Evolutionary conservation across 2,888 invertebrate species (phyloP).

Genomic region (Eupelmus urozonus): DNA sequence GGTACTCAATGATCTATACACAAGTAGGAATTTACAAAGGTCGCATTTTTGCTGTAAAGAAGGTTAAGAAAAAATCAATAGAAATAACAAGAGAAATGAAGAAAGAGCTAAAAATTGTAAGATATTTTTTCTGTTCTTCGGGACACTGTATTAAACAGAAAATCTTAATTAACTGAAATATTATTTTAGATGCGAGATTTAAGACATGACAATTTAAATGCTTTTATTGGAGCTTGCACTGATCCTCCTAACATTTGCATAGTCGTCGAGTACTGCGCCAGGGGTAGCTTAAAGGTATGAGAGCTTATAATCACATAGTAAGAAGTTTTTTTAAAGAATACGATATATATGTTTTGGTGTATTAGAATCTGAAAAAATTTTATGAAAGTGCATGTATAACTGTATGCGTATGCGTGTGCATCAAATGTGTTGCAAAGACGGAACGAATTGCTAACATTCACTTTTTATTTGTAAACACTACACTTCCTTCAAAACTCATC

Average conservation of each 20-base stretch:
- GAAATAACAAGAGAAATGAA: slow-evolving; percentile 94
- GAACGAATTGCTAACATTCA: too few species aligned
- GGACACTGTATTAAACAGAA: not conserved
- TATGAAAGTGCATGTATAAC: too few species aligned
- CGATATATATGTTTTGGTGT: too few species aligned
- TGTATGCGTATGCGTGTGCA: too few species aligned
- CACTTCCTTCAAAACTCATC: too few species aligned
- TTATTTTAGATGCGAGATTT: slow-evolving; percentile 89
- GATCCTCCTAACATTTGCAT: slow-evolving; percentile 94
- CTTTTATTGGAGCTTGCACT: slow-evolving; percentile 94
- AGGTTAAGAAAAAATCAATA: slow-evolving; percentile 89
- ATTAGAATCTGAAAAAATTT: too few species aligned
- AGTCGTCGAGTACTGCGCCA: slow-evolving; percentile 91
- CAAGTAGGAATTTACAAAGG: slow-evolving; percentile 94
- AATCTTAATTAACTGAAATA: not conserved
- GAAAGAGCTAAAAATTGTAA: slow-evolving; percentile 92
- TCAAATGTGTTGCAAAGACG: slow-evolving; percentile 28
- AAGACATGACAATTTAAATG: slow-evolving; percentile 93
- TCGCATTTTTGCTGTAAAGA: slow-evolving; percentile 91
- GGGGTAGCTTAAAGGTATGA: slow-evolving; percentile 92
- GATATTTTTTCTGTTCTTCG: not conserved
- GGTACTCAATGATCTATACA: slow-evolving; percentile 93
- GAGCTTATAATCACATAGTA: not conserved
- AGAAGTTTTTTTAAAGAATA: not conserved
- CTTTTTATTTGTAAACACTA: too few species aligned